A percentile compares a stretch with the other conserved stretches of the same genome.
Conservation (phyloP, 2,888 invertebrate genomes). For the Idaea straminata region DNA sequence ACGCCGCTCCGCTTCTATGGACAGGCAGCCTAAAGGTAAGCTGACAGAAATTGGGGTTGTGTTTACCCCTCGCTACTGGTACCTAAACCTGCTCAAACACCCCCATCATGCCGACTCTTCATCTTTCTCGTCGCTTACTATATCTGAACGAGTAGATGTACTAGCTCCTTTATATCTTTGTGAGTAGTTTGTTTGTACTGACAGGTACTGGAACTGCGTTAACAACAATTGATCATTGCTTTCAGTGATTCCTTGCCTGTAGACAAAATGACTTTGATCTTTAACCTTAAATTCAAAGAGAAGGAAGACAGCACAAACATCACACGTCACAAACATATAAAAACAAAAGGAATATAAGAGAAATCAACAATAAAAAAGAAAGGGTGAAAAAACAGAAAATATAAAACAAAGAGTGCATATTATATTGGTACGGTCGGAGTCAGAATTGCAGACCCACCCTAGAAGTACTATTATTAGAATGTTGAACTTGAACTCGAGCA, state of each 20-base stretch:
- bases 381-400: neutral
- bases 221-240: neutral
- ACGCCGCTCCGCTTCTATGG: no score
- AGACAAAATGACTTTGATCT: constrained; percentile 2
- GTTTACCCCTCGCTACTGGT: no score
- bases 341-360: neutral
- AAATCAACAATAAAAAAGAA: neutral
- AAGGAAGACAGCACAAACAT: constrained; percentile 2
- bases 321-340: constrained; percentile 6
- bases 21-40: no score
- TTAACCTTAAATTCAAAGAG: neutral
- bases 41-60: no score
- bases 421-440: no score
- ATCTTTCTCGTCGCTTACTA: no score
- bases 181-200: constrained; percentile 3
- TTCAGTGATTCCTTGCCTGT: constrained; percentile 1
- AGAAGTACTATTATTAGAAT: no score
- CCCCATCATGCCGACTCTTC: no score
- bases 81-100: no score
- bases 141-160: no score
- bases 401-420: neutral
- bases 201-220: neutral
- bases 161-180: constrained; percentile 2
- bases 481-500: no score
- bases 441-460: no score